Percentiles rank a stretch among this genome's conserved stretches.
Evolutionary conservation across 2,797 vertebrate species (phyloP).

Genomic region (Enteromius thamalakanensis): DNA sequence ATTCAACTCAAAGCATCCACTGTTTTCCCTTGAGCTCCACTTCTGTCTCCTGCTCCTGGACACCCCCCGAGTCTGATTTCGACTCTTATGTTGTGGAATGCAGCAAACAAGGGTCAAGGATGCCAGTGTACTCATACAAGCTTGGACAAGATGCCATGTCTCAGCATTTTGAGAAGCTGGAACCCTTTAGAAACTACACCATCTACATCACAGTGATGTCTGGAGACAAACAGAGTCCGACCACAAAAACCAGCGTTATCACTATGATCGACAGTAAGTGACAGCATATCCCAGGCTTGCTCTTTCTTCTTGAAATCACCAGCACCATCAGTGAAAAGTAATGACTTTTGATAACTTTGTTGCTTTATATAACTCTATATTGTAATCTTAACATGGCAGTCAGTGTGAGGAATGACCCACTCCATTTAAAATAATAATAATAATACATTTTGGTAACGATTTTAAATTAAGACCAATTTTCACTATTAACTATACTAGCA

Average conservation of each 20-base stretch:
- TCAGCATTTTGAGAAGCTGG: slow-evolving; percentile 83
- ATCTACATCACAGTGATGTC: slow-evolving; percentile 87
- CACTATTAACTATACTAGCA: no score
- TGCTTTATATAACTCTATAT: background rate
- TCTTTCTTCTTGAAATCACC: background rate
- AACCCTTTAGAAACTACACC: slow-evolving; percentile 87
- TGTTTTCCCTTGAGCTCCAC: slow-evolving; percentile 91
- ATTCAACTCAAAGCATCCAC: slow-evolving; percentile 84
- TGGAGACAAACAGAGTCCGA: slow-evolving; percentile 81
- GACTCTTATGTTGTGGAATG: slow-evolving; percentile 88
- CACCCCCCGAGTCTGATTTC: slow-evolving; percentile 86
- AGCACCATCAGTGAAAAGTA: background rate
- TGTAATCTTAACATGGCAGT: background rate
- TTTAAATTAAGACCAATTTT: no score
- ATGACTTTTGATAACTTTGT: background rate
- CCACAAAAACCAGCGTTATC: slow-evolving; percentile 82
- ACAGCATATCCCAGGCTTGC: background rate
- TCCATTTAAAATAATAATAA: background rate
- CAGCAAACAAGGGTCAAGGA: slow-evolving; percentile 75
- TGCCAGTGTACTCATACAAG: slow-evolving; percentile 82
- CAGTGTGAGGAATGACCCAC: background rate
- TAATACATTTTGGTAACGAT: no score
- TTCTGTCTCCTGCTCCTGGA: slow-evolving; percentile 91
- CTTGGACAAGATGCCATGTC: slow-evolving; percentile 67
- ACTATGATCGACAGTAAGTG: slow-evolving; percentile 95